phyloP scores from a whole-genome alignment of 64 coral and sea anemone genomes.

The Porites lutea region DNA sequence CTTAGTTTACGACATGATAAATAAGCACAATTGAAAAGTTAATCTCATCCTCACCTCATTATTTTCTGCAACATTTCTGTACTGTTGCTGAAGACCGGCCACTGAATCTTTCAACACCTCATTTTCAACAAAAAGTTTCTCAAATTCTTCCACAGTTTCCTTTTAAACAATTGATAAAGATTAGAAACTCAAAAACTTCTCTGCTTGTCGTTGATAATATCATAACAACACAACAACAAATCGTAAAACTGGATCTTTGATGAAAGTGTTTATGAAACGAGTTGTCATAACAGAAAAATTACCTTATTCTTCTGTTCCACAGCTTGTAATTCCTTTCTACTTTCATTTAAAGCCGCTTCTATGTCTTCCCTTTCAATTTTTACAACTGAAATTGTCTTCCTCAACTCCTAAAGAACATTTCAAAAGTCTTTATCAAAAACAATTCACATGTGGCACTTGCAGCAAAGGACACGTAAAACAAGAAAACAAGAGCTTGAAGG shows the following conservation, averaged over 20 bases:
- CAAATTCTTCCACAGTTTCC: constrained; percentile 64
- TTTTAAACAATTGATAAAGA: not conserved
- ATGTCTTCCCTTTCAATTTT: constrained; percentile 81
- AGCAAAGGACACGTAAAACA: no score
- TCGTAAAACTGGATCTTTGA: no score
- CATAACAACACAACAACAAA: no score
- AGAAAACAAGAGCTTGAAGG: no score
- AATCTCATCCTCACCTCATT: constrained; percentile 35
- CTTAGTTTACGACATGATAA: no score
- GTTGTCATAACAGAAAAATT: no score
- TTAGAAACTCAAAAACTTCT: not conserved
- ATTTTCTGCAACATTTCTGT: constrained; percentile 45
- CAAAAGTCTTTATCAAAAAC: not conserved
- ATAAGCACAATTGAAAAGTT: not conserved
- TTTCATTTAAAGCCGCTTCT: constrained; percentile 74
- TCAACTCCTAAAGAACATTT: constrained; percentile 57
- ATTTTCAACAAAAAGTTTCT: constrained; percentile 67
- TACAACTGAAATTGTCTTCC: constrained; percentile 69
- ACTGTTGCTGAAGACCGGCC: constrained; percentile 21
- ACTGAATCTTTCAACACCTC: constrained; percentile 60
- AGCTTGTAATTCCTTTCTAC: constrained; percentile 72
- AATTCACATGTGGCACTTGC: no score
- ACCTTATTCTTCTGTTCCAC: constrained; percentile 88
- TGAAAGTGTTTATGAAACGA: no score
- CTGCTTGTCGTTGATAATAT: no score